Evolutionary conservation across 2,888 invertebrate species (phyloP).

Genomic region (Epinotia ramella): DNA sequence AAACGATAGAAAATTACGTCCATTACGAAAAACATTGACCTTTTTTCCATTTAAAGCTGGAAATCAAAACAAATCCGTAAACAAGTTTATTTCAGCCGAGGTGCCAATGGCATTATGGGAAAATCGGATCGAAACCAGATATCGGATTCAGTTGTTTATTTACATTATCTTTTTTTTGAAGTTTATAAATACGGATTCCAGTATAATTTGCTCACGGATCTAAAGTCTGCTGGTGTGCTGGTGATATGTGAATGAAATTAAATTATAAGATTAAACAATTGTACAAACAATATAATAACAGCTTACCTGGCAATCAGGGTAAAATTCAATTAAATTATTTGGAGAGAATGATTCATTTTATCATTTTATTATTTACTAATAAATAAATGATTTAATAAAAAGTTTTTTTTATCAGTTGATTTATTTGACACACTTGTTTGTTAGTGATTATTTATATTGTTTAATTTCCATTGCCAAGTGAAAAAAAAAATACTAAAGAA

Average conservation of each 20-base stretch:
- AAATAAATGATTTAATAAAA: too few species aligned
- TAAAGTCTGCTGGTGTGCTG: neutral
- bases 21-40: conserved; percentile 35
- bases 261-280: neutral
- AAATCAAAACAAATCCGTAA: conserved; percentile 21
- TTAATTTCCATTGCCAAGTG: too few species aligned
- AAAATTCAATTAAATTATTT: too few species aligned
- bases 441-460: too few species aligned
- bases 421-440: too few species aligned
- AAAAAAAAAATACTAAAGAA: too few species aligned
- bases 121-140: conserved; percentile 30
- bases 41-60: conserved; percentile 9
- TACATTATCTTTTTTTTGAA: conserved; percentile 11
- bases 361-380: too few species aligned
- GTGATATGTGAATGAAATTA: neutral
- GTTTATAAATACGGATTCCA: conserved; percentile 24
- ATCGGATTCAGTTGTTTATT: conserved; percentile 29
- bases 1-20: neutral
- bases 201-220: neutral
- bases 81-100: conserved; percentile 26
- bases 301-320: too few species aligned
- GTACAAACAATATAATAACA: neutral
- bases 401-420: too few species aligned
- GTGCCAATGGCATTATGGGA: conserved; percentile 39
- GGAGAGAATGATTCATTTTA: too few species aligned